Evolutionary conservation across 2,113 vertebrate genomes (phyloP), one percentile per base, ranked within the genome.

Genomic region (Galeopterus variegatus): DNA sequence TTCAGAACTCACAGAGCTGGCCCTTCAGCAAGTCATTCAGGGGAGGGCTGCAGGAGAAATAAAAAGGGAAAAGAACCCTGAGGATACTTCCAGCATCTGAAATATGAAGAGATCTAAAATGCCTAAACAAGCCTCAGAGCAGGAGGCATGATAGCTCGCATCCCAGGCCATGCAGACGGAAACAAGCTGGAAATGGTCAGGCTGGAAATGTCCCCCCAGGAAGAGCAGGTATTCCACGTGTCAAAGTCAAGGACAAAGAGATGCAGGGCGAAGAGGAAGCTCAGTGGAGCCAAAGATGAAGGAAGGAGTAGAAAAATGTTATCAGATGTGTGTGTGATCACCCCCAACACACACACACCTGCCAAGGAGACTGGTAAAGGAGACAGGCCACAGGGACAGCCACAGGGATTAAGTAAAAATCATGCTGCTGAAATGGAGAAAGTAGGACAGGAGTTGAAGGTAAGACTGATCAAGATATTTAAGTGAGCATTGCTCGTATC

Each of bases 211-310:
- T 0, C 26, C 28, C 48, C 24, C 28, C n/a, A 10, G n/a, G 14
- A 69, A 52, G 0, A 81, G 83, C 21, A 72, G 58, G 60, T 19
- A 21, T 41, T 72, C 28, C 50, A 1, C 4, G 8, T 83, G 58
- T 54, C 58, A 90, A 86, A 89, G 69, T 89, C 67, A 92, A 95
- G 88, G 65, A n/a, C 33, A 87, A 33, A 54, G 79, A 82, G 79
- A 62, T 14, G 7, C 10, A 15, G 24, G 12, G 13, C 72, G 88
- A 79, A 26, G 31, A 31, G 54, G n/a, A 36, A 93, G 75, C 87
- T 72, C 69, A 1, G n/a, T 8, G 31, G 23, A 81, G 31, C 41
- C 0, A 0, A 73, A 85, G 77, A 80, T 52, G 62, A 56, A 80
- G 52, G 36, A 89, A 10, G 26, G n/a, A 33, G 69, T 17, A 60